These are phyloP conservation scores for Caenorhabditis inopinata DNA, from an alignment of 1,140 invertebrate species.

Conservation along the genomic window DNA sequence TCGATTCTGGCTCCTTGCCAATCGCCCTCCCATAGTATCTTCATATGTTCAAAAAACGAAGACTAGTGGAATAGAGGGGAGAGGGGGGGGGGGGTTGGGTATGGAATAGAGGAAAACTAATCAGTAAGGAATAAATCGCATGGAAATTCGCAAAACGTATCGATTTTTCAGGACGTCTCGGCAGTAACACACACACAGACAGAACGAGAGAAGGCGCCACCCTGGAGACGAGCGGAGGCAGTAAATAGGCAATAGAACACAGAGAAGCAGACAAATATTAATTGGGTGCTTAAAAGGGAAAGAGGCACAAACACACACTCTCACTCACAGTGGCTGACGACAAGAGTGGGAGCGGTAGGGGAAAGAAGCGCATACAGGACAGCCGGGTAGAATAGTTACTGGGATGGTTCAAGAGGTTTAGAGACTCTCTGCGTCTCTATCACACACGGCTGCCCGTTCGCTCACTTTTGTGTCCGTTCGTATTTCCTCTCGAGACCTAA, in stretches of 20 bases:
- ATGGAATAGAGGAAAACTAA: neutral
- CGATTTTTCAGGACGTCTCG: neutral
- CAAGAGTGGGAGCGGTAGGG: too few relatives aligned
- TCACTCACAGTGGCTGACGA: neutral
- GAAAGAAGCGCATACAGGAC: too few relatives aligned
- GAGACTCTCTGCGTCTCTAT: neutral
- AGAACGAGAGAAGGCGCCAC: neutral
- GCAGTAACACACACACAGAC: neutral
- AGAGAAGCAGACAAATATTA: constrained; percentile 17
- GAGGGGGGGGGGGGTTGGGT: neutral
- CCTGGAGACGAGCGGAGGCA: neutral
- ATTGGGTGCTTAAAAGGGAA: constrained; percentile 32
- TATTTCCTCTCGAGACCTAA: neutral
- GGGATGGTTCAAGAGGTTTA: too few relatives aligned
- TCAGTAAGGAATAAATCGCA: too few relatives aligned
- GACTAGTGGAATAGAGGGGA: neutral
- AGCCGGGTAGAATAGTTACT: too few relatives aligned
- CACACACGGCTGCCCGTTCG: neutral
- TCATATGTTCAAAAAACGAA: constrained; percentile 46
- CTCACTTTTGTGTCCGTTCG: neutral
- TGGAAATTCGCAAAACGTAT: neutral
- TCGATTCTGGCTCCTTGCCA: constrained; percentile 61
- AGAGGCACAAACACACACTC: neutral
- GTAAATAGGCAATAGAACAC: neutral
- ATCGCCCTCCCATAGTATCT: constrained; percentile 59